phyloP scores from a whole-genome alignment of 1,140 invertebrate species.

The Heterodera schachtii region DNA sequence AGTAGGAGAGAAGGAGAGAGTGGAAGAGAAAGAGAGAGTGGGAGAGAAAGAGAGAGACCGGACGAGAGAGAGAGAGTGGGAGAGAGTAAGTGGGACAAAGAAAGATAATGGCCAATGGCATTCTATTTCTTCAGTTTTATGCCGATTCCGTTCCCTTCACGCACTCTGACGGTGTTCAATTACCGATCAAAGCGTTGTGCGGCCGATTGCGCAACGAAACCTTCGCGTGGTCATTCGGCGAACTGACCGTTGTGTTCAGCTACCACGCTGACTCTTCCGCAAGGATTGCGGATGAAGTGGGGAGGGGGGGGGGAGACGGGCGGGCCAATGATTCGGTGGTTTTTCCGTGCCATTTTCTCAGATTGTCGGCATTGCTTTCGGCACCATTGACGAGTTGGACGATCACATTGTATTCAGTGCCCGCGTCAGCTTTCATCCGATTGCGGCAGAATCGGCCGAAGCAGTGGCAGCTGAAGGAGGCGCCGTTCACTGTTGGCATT shows the following conservation, averaged over 20 bases:
- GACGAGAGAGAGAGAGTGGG: too few relatives aligned
- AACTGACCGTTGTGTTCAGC: constrained; percentile 21
- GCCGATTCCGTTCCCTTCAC: constrained; percentile 1
- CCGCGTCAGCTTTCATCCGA: constrained; percentile 12
- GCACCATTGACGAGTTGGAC: constrained; percentile 15
- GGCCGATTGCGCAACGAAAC: constrained; percentile 25
- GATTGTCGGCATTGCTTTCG: not conserved
- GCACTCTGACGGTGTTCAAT: not conserved
- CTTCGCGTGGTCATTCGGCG: constrained; percentile 7
- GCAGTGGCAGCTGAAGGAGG: not conserved
- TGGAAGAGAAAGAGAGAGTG: too few relatives aligned
- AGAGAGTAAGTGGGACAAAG: too few relatives aligned
- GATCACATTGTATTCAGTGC: constrained; percentile 27
- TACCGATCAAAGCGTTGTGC: constrained; percentile 32
- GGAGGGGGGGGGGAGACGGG: not conserved
- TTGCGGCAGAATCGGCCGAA: not conserved
- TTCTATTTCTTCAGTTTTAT: constrained; percentile 24
- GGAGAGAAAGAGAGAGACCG: too few relatives aligned
- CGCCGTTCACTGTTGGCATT: not conserved
- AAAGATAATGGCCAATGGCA: too few relatives aligned
- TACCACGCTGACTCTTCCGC: constrained; percentile 24
- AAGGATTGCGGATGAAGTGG: constrained; percentile 4
- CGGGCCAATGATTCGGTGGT: too few relatives aligned
- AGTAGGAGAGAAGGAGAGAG: too few relatives aligned
- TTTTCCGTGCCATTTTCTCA: not conserved